Evolutionary conservation across 1,140 invertebrate genomes (phyloP).

Genomic region (Cardiocondyla obscurior): DNA sequence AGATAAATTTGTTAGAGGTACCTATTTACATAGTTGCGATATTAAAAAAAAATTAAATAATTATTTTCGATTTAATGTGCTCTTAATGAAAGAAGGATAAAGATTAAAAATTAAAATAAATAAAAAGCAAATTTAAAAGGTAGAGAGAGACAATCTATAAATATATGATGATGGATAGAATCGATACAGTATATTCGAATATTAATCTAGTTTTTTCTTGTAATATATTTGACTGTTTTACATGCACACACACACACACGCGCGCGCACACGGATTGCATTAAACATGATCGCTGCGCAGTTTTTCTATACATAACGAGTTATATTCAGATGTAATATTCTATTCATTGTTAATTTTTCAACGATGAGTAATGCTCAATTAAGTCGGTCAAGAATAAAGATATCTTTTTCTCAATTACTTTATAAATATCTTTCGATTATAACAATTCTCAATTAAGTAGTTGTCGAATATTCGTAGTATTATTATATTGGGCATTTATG

Average conservation of each 20-base stretch:
- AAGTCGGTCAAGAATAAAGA: not conserved
- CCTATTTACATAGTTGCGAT: not conserved
- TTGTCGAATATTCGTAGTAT: not conserved
- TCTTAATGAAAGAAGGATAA: not conserved
- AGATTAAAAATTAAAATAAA: not conserved
- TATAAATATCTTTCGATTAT: slow-evolving; percentile 8
- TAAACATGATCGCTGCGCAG: too few species aligned
- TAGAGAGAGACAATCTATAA: slow-evolving; percentile 6
- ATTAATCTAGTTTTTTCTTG: not conserved
- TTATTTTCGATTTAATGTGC: slow-evolving; percentile 1
- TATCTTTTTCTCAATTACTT: not conserved
- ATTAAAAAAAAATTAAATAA: slow-evolving; percentile 1
- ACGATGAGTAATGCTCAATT: not conserved
- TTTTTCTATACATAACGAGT: too few species aligned
- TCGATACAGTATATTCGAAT: not conserved
- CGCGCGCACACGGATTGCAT: not conserved
- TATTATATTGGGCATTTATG: not conserved
- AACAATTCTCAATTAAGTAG: too few species aligned
- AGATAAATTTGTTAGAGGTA: too few species aligned
- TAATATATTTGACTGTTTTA: not conserved
- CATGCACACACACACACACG: too few species aligned
- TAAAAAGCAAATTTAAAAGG: not conserved
- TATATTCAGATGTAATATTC: not conserved
- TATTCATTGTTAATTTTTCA: slow-evolving; percentile 1
- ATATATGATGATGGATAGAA: not conserved